Evolutionary conservation across 2,797 vertebrate genomes (phyloP).

Genomic region (Borostomias antarcticus): DNA sequence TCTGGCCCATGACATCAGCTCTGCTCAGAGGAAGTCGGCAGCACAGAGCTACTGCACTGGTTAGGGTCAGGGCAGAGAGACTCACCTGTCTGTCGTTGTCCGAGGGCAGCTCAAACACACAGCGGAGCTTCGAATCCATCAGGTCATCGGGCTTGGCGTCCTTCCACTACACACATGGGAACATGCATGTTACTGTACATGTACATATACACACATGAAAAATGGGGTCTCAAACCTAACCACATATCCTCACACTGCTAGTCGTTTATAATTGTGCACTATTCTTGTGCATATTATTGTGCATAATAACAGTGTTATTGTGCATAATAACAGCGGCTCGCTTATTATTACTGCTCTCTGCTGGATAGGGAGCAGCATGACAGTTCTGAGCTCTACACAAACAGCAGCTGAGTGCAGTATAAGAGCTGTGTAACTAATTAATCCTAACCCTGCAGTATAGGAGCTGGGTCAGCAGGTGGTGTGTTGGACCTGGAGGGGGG

Average conservation of each 20-base stretch:
- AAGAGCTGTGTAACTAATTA: too few relatives aligned
- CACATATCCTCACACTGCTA: too few relatives aligned
- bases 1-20: too few relatives aligned
- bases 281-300: too few relatives aligned
- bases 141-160: slow-evolving; percentile 89
- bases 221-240: not conserved
- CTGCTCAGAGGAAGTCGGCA: too few relatives aligned
- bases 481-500: too few relatives aligned
- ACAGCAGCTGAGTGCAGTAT: too few relatives aligned
- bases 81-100: slow-evolving; percentile 89
- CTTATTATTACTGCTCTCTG: slow-evolving; percentile 11
- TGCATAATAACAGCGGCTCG: not conserved
- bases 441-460: too few relatives aligned
- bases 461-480: too few relatives aligned
- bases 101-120: slow-evolving; percentile 88
- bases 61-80: not conserved
- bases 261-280: too few relatives aligned
- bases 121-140: slow-evolving; percentile 92
- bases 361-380: not conserved
- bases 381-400: too few relatives aligned
- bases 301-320: not conserved
- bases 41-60: too few relatives aligned
- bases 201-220: not conserved
- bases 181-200: not conserved
- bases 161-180: slow-evolving; percentile 80